These are phyloP conservation scores for Neoscelio sp. DNA, from an alignment of 2,888 invertebrate genomes.

Conservation along the genomic window DNA sequence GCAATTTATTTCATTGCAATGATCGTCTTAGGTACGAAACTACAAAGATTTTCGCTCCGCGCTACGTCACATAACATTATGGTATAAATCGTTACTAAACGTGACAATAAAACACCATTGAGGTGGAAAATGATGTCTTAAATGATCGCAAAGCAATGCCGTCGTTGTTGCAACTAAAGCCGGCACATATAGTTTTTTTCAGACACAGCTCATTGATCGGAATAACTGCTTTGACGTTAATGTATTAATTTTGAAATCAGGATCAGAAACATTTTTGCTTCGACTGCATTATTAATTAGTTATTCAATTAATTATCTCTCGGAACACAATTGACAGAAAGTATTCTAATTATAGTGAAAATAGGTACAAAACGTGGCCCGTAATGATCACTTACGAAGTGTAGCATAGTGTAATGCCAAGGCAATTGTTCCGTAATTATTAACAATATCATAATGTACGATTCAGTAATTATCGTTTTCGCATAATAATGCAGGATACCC, in stretches of 20 bases:
- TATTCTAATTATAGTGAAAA: constrained; percentile 24
- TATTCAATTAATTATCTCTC: constrained; percentile 16
- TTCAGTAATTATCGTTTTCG: constrained; percentile 38
- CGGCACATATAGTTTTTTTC: constrained; percentile 14
- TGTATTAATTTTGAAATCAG: constrained; percentile 20
- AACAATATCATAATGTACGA: constrained; percentile 16
- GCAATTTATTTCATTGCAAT: constrained; percentile 80
- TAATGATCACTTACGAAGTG: constrained; percentile 11
- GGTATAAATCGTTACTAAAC: constrained; percentile 76
- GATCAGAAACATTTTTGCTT: neutral
- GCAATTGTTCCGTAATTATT: constrained; percentile 28
- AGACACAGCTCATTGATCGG: constrained; percentile 10
- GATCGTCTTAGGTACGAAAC: constrained; percentile 72
- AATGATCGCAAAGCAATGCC: constrained; percentile 34
- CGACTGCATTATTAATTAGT: too few species aligned
- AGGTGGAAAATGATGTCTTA: constrained; percentile 54
- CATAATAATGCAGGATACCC: constrained; percentile 20
- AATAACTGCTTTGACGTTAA: constrained; percentile 19
- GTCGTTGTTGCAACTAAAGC: constrained; percentile 35
- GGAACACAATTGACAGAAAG: constrained; percentile 14
- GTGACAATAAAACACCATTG: constrained; percentile 56
- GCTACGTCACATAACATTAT: constrained; percentile 71
- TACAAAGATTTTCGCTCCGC: constrained; percentile 76
- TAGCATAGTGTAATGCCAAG: neutral
- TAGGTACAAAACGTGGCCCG: constrained; percentile 18